phyloP scores from a whole-genome alignment of 1,140 invertebrate species.

The Ylistrum balloti region DNA sequence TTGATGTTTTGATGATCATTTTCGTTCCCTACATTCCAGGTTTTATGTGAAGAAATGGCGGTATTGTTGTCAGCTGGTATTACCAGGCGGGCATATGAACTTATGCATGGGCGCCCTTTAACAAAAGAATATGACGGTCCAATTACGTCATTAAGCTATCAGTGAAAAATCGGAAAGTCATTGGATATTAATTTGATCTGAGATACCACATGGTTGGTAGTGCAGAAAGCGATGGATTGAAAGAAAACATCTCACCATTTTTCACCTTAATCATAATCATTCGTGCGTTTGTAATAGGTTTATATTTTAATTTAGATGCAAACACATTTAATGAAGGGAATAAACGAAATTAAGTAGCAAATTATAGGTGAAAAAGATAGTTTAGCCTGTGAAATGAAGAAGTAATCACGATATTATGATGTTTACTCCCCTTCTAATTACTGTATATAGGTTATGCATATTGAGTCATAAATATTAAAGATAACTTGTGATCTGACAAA shows the following conservation, averaged over 20 bases:
- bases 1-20: slow-evolving; percentile 36
- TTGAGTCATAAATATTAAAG: background rate
- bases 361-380: background rate
- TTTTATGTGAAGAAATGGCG: slow-evolving; percentile 3
- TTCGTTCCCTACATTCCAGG: slow-evolving; percentile 4
- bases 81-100: slow-evolving; percentile 22
- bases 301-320: background rate
- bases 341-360: background rate
- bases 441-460: background rate
- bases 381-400: background rate
- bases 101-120: slow-evolving; percentile 11
- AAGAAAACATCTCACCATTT: background rate
- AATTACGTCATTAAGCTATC: slow-evolving; percentile 35
- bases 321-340: slow-evolving; percentile 2
- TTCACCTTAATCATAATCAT: slow-evolving; percentile 9
- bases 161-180: background rate
- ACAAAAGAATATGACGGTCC: slow-evolving; percentile 2
- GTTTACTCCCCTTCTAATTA: background rate
- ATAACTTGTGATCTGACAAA: background rate
- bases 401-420: background rate
- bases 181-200: slow-evolving; percentile 34
- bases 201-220: slow-evolving; percentile 18
- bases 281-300: background rate
- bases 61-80: slow-evolving; percentile 24
- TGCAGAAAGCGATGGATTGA: background rate